Percentiles rank a stretch among this genome's conserved stretches.
phyloP scores from a whole-genome alignment of 2,797 vertebrate species.

The Pantherophis alleghaniensis region DNA sequence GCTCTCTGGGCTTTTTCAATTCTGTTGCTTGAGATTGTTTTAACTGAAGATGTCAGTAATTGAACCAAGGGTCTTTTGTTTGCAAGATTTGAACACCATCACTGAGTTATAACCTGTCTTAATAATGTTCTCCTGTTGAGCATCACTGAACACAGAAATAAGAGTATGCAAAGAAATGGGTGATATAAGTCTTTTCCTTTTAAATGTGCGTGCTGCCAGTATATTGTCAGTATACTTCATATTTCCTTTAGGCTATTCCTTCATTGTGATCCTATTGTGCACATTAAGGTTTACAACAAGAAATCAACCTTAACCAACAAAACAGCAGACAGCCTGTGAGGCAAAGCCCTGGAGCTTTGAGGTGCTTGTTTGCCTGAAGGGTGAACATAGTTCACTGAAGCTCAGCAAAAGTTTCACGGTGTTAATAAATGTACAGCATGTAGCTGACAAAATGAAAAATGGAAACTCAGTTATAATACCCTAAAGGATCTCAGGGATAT shows the following conservation, averaged over 20 bases:
- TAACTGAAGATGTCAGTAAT: background rate
- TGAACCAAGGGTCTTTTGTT: background rate
- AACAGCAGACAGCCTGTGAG: conserved; percentile 47
- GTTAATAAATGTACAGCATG: conserved; percentile 57
- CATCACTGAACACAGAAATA: background rate
- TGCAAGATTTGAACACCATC: background rate
- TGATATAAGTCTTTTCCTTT: conserved; percentile 27
- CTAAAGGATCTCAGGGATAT: conserved; percentile 37
- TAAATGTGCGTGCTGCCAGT: conserved; percentile 3
- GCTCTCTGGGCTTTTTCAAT: background rate
- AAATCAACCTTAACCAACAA: conserved; percentile 41
- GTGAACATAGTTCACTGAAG: conserved; percentile 52
- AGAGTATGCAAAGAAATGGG: background rate
- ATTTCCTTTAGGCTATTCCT: conserved; percentile 43
- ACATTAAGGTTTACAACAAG: conserved; percentile 50
- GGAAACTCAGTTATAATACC: conserved; percentile 50
- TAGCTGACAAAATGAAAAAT: conserved; percentile 54
- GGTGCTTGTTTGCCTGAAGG: conserved; percentile 57
- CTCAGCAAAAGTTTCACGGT: conserved; percentile 49
- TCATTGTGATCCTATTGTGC: conserved; percentile 33
- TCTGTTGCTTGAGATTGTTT: background rate
- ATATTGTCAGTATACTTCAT: conserved; percentile 43
- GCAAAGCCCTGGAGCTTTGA: conserved; percentile 52
- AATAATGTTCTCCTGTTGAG: conserved; percentile 21
- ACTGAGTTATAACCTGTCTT: background rate